Percentiles rank a stretch among this genome's conserved stretches.
These are phyloP conservation scores for Elmis aenea DNA, from an alignment of 2,888 invertebrate genomes.

Conservation along the genomic window DNA sequence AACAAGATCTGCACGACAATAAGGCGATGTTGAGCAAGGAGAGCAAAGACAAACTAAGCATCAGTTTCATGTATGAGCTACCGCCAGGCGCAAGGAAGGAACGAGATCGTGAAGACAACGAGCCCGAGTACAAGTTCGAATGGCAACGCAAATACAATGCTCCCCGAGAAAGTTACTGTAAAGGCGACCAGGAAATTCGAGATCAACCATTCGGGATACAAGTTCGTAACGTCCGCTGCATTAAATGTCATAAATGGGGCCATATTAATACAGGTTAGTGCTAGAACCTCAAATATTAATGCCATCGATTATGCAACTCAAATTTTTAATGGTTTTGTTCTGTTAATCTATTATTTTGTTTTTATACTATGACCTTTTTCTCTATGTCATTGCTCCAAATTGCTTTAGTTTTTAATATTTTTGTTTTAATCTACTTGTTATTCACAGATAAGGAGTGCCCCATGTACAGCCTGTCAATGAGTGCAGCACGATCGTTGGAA, in stretches of 20 bases:
- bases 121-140: conserved; percentile 97
- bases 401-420: too few relatives aligned
- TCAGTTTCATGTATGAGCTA: conserved; percentile 99
- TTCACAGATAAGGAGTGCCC: conserved; percentile 88
- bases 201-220: conserved; percentile 99
- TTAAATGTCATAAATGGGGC: conserved; percentile 99
- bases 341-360: conserved; percentile 4
- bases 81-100: conserved; percentile 95
- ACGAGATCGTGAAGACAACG: conserved; percentile 85
- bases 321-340: neutral
- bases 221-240: conserved; percentile 94
- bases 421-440: too few relatives aligned
- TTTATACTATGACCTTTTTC: neutral
- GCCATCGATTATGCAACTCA: conserved; percentile 2
- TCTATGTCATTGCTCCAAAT: too few relatives aligned
- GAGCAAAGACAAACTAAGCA: conserved; percentile 95
- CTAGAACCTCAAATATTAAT: conserved; percentile 1
- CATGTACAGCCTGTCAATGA: conserved; percentile 80
- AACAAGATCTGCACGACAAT: conserved; percentile 97
- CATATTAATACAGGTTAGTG: conserved; percentile 83
- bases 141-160: conserved; percentile 99
- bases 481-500: conserved; percentile 71
- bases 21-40: conserved; percentile 96
- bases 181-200: conserved; percentile 93
- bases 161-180: conserved; percentile 96